These are phyloP conservation scores for Macrotus californicus DNA, from an alignment of 2,113 vertebrate genomes.

Conservation along the genomic window DNA sequence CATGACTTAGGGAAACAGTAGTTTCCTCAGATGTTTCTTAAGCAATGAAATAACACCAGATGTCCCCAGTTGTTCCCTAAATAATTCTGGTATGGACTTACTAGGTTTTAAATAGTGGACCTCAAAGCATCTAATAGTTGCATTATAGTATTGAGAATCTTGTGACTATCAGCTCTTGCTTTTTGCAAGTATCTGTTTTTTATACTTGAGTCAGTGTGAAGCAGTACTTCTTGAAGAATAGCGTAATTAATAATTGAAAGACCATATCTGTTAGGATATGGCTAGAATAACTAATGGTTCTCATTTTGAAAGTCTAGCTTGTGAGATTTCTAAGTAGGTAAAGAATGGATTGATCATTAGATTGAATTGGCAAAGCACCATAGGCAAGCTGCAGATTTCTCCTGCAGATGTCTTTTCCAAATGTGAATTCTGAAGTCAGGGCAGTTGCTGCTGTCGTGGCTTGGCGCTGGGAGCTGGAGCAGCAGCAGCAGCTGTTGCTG, in stretches of 20 bases:
- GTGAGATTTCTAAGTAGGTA: constrained; percentile 5
- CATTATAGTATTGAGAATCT: background rate
- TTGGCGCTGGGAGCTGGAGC: background rate
- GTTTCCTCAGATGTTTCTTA: background rate
- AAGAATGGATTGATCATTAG: constrained; percentile 24
- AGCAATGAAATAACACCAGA: background rate
- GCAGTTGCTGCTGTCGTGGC: background rate
- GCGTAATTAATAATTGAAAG: constrained; percentile 44
- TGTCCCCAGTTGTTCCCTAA: background rate
- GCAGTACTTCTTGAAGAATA: background rate
- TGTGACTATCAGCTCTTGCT: background rate
- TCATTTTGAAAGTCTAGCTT: constrained; percentile 30
- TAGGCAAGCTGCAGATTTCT: background rate
- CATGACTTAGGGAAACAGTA: background rate
- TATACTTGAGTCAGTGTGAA: background rate
- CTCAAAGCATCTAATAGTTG: background rate
- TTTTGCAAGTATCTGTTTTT: background rate
- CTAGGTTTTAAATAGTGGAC: background rate
- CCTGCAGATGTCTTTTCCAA: constrained; percentile 36
- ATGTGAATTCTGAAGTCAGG: constrained; percentile 21
- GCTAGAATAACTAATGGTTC: background rate
- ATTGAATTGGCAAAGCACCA: background rate
- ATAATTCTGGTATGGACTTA: background rate
- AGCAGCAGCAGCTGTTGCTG: constrained; percentile 23
- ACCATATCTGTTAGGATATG: background rate